Conservation (phyloP, 2,797 vertebrate genomes). For the Oreortyx pictus region DNA sequence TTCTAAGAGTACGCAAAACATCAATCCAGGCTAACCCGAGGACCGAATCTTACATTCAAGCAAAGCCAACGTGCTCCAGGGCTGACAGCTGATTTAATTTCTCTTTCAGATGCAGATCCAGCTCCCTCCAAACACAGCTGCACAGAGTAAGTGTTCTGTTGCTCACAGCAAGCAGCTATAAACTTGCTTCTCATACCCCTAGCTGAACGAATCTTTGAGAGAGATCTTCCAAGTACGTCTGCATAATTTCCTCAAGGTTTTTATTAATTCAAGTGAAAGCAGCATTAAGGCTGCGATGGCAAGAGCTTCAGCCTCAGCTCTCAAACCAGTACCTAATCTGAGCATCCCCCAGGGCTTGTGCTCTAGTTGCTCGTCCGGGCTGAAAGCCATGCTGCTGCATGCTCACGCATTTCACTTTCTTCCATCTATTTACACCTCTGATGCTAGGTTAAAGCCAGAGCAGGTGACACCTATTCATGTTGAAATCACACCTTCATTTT, state of each 20-base stretch:
- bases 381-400: background rate
- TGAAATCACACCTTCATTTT: background rate
- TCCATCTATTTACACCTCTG: background rate
- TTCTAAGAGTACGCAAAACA: background rate
- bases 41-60: rapidly evolving
- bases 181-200: background rate
- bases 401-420: background rate
- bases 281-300: background rate
- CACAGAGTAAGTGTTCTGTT: background rate
- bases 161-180: background rate
- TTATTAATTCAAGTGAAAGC: background rate
- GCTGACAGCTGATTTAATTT: rapidly evolving
- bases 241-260: background rate
- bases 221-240: rapidly evolving
- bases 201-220: background rate
- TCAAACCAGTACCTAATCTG: background rate
- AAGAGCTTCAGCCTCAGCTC: background rate
- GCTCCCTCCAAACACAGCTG: background rate
- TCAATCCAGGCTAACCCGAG: background rate
- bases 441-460: background rate
- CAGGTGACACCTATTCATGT: rapidly evolving
- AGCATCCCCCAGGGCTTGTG: background rate
- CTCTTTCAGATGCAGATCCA: background rate
- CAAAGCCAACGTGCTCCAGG: background rate
- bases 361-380: background rate